phyloP scores from a whole-genome alignment of 2,888 invertebrate species.

The Meliscaeva auricollis region DNA sequence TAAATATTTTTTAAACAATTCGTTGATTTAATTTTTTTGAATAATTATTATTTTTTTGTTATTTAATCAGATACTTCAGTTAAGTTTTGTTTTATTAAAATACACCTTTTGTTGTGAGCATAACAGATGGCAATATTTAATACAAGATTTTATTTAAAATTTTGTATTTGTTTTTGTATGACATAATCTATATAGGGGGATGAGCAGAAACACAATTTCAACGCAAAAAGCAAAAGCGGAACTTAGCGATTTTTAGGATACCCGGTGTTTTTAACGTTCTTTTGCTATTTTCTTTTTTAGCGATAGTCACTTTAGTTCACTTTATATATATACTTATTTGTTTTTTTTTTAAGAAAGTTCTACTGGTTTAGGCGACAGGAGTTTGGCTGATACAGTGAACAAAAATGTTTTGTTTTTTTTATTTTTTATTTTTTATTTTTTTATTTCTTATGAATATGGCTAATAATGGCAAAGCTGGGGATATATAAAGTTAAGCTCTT shows the following conservation, averaged over 20 bases:
- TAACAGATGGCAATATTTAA: conserved; percentile 52
- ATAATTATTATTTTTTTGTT: conserved; percentile 35
- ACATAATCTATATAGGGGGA: conserved; percentile 41
- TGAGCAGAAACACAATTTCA: conserved; percentile 72
- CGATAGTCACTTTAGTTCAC: conserved; percentile 64
- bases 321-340: conserved; percentile 40
- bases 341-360: conserved; percentile 66
- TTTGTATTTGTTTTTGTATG: conserved; percentile 41
- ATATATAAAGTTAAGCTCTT: conserved; percentile 73
- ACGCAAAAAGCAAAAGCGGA: conserved; percentile 73
- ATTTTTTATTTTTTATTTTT: conserved; percentile 53
- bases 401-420: conserved; percentile 60
- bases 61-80: conserved; percentile 63
- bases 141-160: not conserved
- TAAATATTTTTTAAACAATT: conserved; percentile 65
- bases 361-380: conserved; percentile 74
- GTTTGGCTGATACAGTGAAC: conserved; percentile 70
- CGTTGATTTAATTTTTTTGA: conserved; percentile 65
- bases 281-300: conserved; percentile 70
- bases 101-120: conserved; percentile 27
- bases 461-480: conserved; percentile 77
- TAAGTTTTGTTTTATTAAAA: conserved; percentile 26
- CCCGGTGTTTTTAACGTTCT: conserved; percentile 45
- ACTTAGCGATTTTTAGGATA: conserved; percentile 59
- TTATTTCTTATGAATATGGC: conserved; percentile 64